These are phyloP conservation scores for Mustela nigripes DNA, from an alignment of 2,113 vertebrate genomes.

Conservation along the genomic window DNA sequence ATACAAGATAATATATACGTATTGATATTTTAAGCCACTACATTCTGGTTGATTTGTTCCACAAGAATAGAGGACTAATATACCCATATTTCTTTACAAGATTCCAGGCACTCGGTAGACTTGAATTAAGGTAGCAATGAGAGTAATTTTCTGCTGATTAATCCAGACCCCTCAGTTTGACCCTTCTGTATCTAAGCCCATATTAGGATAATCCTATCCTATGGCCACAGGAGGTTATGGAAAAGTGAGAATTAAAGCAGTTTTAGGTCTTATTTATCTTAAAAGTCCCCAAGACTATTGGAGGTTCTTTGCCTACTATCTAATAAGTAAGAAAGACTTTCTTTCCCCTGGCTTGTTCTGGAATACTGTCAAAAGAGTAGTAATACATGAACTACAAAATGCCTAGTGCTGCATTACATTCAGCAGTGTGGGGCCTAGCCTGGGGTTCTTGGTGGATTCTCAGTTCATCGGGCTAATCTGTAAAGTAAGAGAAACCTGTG, in stretches of 20 bases:
- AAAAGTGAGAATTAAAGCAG: not conserved
- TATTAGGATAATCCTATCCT: not conserved
- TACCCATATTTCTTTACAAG: not conserved
- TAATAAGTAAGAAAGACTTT: slow-evolving; percentile 18
- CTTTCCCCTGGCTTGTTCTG: not conserved
- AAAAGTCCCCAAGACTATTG: not conserved
- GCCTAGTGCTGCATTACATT: not conserved
- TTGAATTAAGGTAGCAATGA: not conserved
- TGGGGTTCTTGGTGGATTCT: not conserved
- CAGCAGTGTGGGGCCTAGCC: not conserved
- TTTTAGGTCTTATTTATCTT: not conserved
- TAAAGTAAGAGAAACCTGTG: not conserved
- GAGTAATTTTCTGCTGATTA: not conserved
- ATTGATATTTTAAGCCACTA: not conserved
- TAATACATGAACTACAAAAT: not conserved
- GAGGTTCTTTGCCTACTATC: not conserved
- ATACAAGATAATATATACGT: not conserved
- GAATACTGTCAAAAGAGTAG: not conserved
- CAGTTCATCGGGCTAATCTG: not conserved
- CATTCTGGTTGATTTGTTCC: not conserved
- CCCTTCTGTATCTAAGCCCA: not conserved
- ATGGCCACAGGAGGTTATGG: not conserved
- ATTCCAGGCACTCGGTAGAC: not conserved
- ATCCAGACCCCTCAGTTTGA: not conserved
- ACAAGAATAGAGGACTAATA: not conserved